Evolutionary conservation across 2,888 invertebrate species (phyloP).

Genomic region (Eristalinus aeneus): DNA sequence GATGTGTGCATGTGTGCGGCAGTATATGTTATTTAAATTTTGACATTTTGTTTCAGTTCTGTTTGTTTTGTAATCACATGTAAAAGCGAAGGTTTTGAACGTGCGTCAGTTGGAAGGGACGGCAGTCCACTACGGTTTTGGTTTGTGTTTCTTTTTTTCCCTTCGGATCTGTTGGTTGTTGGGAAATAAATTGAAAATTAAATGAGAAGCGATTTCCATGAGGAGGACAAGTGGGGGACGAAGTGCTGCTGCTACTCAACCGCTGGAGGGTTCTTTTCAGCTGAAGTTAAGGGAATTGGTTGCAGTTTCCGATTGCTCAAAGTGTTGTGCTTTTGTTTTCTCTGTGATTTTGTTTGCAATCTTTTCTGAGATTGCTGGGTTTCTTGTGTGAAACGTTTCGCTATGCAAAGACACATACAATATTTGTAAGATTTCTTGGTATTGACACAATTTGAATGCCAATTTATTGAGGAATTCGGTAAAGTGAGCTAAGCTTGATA

Average conservation of each 20-base stretch:
- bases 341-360: background rate
- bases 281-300: background rate
- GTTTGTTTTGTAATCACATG: background rate
- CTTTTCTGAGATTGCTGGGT: too few species aligned
- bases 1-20: conserved; percentile 6
- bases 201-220: background rate
- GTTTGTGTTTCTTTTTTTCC: too few species aligned
- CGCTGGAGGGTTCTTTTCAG: background rate
- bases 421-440: too few species aligned
- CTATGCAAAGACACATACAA: too few species aligned
- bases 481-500: too few species aligned
- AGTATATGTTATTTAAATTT: conserved; percentile 20
- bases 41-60: background rate
- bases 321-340: background rate
- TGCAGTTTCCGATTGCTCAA: background rate
- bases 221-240: background rate
- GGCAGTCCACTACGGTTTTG: too few species aligned
- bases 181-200: background rate
- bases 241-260: background rate
- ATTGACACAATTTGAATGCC: too few species aligned
- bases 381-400: too few species aligned
- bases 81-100: background rate
- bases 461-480: too few species aligned
- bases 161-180: too few species aligned
- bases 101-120: background rate